phyloP scores from a whole-genome alignment of 2,888 invertebrate genomes.

The Coecobrya sp. region DNA sequence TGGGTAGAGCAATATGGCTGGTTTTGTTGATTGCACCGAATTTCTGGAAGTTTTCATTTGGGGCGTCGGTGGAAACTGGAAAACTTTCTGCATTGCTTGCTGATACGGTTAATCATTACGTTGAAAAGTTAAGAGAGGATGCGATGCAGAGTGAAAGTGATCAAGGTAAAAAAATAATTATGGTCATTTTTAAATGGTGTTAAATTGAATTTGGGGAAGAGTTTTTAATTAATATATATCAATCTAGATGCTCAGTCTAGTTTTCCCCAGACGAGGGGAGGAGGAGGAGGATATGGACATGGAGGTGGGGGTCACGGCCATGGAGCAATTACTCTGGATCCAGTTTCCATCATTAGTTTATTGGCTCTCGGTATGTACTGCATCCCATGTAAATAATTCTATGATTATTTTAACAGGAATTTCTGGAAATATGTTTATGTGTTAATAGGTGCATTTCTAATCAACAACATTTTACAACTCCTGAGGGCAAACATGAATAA shows the following conservation, averaged over 20 bases:
- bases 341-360: slow-evolving; percentile 86
- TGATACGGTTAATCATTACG: slow-evolving; percentile 40
- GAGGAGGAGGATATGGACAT: slow-evolving; percentile 67
- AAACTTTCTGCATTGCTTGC: slow-evolving; percentile 54
- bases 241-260: background rate
- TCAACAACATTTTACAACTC: slow-evolving; percentile 86
- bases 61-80: background rate
- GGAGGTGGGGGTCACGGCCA: slow-evolving; percentile 82
- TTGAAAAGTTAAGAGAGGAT: slow-evolving; percentile 50
- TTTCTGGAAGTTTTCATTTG: background rate
- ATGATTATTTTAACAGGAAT: too few relatives aligned
- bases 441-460: slow-evolving; percentile 85
- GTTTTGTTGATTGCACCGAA: background rate
- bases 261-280: slow-evolving; percentile 72
- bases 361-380: slow-evolving; percentile 85
- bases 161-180: slow-evolving; percentile 23
- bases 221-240: background rate
- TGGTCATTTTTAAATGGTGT: too few relatives aligned
- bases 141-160: slow-evolving; percentile 6
- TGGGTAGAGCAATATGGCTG: background rate
- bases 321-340: slow-evolving; percentile 86
- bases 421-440: too few relatives aligned
- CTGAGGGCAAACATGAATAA: slow-evolving; percentile 82
- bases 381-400: too few relatives aligned
- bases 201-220: background rate